phyloP scores from a whole-genome alignment of 2,113 vertebrate species.

The Lepisosteus osseus region DNA sequence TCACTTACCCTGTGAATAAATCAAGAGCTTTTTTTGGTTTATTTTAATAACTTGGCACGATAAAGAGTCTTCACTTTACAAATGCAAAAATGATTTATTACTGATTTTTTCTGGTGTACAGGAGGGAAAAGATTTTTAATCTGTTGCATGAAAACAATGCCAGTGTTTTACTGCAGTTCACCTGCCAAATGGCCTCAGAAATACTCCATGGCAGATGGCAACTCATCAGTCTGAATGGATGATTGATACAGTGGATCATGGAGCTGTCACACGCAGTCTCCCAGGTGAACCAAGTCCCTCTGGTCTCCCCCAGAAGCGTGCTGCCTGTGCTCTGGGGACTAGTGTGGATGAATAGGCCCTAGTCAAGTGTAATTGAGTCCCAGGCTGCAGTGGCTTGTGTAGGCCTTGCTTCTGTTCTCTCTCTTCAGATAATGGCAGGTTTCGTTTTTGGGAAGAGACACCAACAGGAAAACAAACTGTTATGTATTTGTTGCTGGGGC shows the following conservation, averaged over 20 bases:
- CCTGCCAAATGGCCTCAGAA: constrained; percentile 61
- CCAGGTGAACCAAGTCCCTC: constrained; percentile 41
- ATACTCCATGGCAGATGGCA: constrained; percentile 71
- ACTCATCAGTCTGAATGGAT: constrained; percentile 62
- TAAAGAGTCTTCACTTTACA: constrained; percentile 63
- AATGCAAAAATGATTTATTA: constrained; percentile 73
- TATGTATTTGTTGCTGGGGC: constrained; percentile 45
- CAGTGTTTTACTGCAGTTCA: constrained; percentile 60
- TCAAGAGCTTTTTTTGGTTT: constrained; percentile 53
- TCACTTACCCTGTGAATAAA: constrained; percentile 58
- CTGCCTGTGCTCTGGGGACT: constrained; percentile 43
- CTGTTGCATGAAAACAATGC: constrained; percentile 71
- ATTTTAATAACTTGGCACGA: constrained; percentile 68
- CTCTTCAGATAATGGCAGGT: constrained; percentile 20
- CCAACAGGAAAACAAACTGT: constrained; percentile 16
- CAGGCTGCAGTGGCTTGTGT: constrained; percentile 38
- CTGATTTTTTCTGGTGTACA: constrained; percentile 54
- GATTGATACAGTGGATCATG: constrained; percentile 61
- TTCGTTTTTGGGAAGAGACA: constrained; percentile 6
- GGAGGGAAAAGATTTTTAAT: constrained; percentile 60
- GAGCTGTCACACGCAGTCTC: constrained; percentile 32
- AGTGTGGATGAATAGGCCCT: constrained; percentile 53
- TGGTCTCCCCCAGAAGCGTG: constrained; percentile 29
- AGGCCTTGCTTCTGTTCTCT: constrained; percentile 8
- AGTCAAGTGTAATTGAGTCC: constrained; percentile 58